Base-by-base conservation (phyloP, 2,888 invertebrate genomes). In the Xylophagus ater region DNA sequence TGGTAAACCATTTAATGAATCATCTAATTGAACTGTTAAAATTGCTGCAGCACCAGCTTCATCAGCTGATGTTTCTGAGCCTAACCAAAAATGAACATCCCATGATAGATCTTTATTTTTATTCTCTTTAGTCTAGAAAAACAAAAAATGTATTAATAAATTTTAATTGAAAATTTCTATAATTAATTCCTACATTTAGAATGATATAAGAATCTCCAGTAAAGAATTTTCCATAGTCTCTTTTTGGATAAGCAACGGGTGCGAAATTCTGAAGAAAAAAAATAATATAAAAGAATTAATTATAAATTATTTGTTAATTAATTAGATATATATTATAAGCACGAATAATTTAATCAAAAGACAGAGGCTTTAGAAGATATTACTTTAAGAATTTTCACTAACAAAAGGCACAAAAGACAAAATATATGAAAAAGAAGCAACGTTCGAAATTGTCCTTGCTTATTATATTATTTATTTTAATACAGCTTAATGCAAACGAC, bases 21-120 rank as follows among this genome's bases (percentile, higher is more conserved):
- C 87, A 53, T 90, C 90, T 35, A 92, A 64, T 40, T 87, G 86
- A 1, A 92, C 86, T 0, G 86, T 76, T 46, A 79, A 62, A 37
- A 82, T 81, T 40, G 83, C 83, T 1, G 82, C 82, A 3, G 81
- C 73, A 1, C 82, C 82, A 3, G 80, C 72, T 63, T 83, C 83
- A 59, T 83, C 83, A 58, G 80, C 80, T 0, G 78, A 73, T 0
- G 85, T 83, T 53, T 84, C 73, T 28, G 74, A 74, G 23, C 89
- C 90, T 28, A 90, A 71, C 89, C 90, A 90, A 65, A 83, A 90
- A 62, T 88, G 85, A 34, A 88, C 76, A 57, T 90, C 82, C 81
- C 86, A 88, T 17, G 72, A 68, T 9, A 79, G 62, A n/a, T 70
- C 67, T 50, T 75, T 76, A 41, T 69, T 69, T 52, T 73, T 74